phyloP scores from a whole-genome alignment of 2,888 invertebrate species.

The Pterostichus niger region DNA sequence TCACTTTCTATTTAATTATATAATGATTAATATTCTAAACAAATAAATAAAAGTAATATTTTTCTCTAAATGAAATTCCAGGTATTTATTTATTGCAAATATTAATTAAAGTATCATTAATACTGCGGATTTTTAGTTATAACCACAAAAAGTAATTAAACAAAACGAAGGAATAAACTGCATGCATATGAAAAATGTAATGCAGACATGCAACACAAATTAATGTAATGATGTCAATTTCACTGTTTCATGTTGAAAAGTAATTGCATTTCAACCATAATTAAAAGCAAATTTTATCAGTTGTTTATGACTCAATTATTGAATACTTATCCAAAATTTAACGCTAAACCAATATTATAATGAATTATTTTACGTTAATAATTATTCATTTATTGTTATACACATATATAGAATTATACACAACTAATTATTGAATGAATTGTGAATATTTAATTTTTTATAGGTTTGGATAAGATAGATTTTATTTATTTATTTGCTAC shows the following conservation, averaged over 20 bases:
- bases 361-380: background rate
- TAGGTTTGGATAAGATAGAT: too few relatives aligned
- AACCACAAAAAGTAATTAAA: slow-evolving; percentile 40
- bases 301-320: slow-evolving; percentile 27
- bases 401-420: too few relatives aligned
- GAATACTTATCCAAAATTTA: slow-evolving; percentile 37
- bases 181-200: slow-evolving; percentile 43
- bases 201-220: slow-evolving; percentile 47
- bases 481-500: too few relatives aligned
- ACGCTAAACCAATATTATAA: background rate
- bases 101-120: slow-evolving; percentile 38
- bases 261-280: slow-evolving; percentile 45
- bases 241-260: slow-evolving; percentile 37
- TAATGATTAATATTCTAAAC: too few relatives aligned
- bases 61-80: too few relatives aligned
- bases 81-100: slow-evolving; percentile 4
- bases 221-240: slow-evolving; percentile 55
- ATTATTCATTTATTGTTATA: background rate
- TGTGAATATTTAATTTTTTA: too few relatives aligned
- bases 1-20: too few relatives aligned
- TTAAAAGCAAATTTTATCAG: slow-evolving; percentile 45
- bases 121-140: slow-evolving; percentile 23
- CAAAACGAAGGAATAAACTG: slow-evolving; percentile 34
- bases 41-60: too few relatives aligned
- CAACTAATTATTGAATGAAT: too few relatives aligned